Evolutionary conservation across 2,888 invertebrate species (phyloP).

Genomic region (Ametastegia equiseti): DNA sequence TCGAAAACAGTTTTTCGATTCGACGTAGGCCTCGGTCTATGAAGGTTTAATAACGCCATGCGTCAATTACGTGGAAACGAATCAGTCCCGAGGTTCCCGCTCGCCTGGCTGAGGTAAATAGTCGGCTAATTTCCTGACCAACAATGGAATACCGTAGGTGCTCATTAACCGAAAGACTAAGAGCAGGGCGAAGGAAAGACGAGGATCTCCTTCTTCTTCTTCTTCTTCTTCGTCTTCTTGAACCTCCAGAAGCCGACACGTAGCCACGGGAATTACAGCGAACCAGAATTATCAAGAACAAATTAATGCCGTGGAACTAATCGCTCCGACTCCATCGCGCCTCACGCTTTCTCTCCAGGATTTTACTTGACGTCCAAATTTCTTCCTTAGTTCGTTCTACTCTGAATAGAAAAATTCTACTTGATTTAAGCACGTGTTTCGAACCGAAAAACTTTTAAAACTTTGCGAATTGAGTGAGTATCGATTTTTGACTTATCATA

Average conservation of each 20-base stretch:
- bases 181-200: conserved; percentile 1
- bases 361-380: not conserved
- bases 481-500: no score
- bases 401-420: no score
- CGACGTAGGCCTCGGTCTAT: not conserved
- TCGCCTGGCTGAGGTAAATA: not conserved
- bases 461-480: no score
- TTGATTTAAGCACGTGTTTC: no score
- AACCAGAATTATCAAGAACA: conserved; percentile 14
- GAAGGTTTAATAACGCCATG: conserved; percentile 11
- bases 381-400: not conserved
- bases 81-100: not conserved
- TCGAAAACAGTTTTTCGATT: conserved; percentile 22
- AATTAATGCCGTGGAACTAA: conserved; percentile 37
- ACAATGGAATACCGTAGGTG: conserved; percentile 31
- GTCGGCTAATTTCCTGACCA: conserved; percentile 31
- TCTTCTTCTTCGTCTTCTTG: no score
- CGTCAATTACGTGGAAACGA: not conserved
- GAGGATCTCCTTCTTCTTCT: no score
- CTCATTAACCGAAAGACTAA: conserved; percentile 31
- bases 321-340: conserved; percentile 1
- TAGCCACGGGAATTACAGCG: not conserved
- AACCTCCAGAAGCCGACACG: conserved; percentile 9
- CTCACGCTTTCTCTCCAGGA: not conserved
- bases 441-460: no score